A percentile compares a stretch with the other conserved stretches of the same genome.
These are phyloP conservation scores for Embidobia sp. DNA, from an alignment of 2,888 invertebrate genomes.

Conservation along the genomic window DNA sequence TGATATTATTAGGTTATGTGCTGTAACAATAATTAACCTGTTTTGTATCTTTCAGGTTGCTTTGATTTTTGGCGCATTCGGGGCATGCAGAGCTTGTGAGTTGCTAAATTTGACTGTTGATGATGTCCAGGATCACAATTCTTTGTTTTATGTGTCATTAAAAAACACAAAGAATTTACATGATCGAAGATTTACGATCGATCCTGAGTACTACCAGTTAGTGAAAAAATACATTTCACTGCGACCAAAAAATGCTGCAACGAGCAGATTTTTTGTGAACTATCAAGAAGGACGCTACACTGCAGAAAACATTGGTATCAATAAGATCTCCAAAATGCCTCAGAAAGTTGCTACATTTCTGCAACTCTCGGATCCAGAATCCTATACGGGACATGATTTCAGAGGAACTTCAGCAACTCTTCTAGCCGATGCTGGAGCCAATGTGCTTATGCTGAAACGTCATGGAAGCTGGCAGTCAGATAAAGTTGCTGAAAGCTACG, in stretches of 20 bases:
- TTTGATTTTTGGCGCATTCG: slow-evolving; percentile 15
- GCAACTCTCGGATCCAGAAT: neutral
- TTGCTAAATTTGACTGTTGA: neutral
- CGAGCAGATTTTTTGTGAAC: neutral
- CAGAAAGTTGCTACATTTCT: neutral
- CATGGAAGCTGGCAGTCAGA: neutral
- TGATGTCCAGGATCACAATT: slow-evolving; percentile 5
- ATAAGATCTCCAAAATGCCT: neutral
- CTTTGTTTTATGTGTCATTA: slow-evolving; percentile 7
- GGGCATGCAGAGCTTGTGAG: slow-evolving; percentile 8
- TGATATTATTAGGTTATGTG: no score
- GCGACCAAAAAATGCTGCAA: neutral
- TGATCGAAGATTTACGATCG: neutral
- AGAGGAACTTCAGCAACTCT: neutral
- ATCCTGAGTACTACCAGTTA: neutral
- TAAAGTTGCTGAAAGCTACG: neutral
- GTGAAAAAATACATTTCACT: neutral
- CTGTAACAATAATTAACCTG: no score
- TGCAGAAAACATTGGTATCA: neutral
- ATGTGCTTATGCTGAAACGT: neutral
- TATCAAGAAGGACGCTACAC: neutral
- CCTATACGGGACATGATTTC: neutral
- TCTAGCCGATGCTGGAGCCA: neutral
- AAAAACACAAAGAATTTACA: slow-evolving; percentile 3
- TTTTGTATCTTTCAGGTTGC: slow-evolving; percentile 10